phyloP scores from a whole-genome alignment of 2,797 vertebrate genomes.

The Gorsachius magnificus region DNA sequence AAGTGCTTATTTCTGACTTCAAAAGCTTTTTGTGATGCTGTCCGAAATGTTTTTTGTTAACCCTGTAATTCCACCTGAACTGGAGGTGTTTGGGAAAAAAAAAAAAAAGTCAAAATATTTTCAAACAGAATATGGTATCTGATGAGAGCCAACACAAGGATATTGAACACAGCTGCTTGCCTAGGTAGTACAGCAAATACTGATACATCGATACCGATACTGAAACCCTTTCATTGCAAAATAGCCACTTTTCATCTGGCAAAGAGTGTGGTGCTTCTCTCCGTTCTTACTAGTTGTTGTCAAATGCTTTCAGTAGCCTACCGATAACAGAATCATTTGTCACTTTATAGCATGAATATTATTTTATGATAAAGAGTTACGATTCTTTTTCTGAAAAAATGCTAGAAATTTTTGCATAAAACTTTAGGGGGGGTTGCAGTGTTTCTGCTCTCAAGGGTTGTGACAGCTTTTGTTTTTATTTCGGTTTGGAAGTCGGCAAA shows the following conservation, averaged over 20 bases:
- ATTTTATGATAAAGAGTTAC: neutral
- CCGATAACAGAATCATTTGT: neutral
- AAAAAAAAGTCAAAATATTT: neutral
- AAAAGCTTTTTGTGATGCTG: neutral
- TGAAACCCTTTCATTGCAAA: neutral
- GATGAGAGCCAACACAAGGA: neutral
- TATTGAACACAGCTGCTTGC: neutral
- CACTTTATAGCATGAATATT: neutral
- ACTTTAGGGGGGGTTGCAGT: neutral
- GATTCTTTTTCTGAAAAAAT: neutral
- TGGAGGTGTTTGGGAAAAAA: accelerated
- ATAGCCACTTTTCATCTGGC: neutral
- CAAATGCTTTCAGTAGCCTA: neutral
- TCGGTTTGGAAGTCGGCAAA: neutral
- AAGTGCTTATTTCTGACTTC: neutral
- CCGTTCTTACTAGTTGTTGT: neutral
- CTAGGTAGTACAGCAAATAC: neutral
- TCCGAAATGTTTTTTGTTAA: neutral
- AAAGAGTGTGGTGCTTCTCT: neutral
- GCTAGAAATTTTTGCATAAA: neutral
- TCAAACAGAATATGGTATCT: neutral
- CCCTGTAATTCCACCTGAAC: neutral
- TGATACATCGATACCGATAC: neutral
- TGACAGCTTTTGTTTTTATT: neutral
- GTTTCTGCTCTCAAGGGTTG: neutral